Evolutionary conservation across 2,113 vertebrate species (phyloP).

Genomic region (Alectura lathami): DNA sequence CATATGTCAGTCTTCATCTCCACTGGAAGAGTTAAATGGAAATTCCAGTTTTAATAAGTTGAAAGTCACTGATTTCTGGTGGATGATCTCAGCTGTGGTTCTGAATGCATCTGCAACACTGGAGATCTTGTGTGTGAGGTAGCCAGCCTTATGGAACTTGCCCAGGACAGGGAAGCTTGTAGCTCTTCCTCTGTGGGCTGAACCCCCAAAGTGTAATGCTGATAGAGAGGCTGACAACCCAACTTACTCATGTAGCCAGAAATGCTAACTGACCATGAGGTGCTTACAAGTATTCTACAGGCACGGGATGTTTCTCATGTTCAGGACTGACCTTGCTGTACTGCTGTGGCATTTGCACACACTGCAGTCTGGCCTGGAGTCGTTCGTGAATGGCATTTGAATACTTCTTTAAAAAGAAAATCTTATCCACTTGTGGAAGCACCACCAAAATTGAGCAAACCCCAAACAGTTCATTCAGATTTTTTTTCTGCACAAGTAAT

Average conservation of each 20-base stretch:
- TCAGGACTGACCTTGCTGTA: not conserved
- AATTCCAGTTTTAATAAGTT: not conserved
- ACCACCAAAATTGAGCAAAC: not conserved
- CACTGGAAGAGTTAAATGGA: not conserved
- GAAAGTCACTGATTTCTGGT: not conserved
- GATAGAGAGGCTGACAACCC: not conserved
- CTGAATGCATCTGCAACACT: not conserved
- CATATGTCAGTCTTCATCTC: not conserved
- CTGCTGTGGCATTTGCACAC: fast-evolving
- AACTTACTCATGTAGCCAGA: not conserved
- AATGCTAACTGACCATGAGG: not conserved
- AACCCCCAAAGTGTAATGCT: not conserved
- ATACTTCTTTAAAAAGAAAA: not conserved
- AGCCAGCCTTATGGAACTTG: not conserved
- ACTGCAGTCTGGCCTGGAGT: not conserved
- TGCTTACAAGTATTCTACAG: not conserved
- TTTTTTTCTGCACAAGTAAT: not conserved
- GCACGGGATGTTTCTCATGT: not conserved
- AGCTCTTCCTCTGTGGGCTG: not conserved
- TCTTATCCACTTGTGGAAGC: not conserved
- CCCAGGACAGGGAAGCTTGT: not conserved
- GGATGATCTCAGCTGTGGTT: not conserved
- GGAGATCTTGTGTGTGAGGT: not conserved
- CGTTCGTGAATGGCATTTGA: not conserved
- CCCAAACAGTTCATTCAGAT: not conserved